Percentiles rank a stretch among this genome's conserved stretches.
Conservation (phyloP, 2,797 vertebrate species). For the Naso thynnoides region DNA sequence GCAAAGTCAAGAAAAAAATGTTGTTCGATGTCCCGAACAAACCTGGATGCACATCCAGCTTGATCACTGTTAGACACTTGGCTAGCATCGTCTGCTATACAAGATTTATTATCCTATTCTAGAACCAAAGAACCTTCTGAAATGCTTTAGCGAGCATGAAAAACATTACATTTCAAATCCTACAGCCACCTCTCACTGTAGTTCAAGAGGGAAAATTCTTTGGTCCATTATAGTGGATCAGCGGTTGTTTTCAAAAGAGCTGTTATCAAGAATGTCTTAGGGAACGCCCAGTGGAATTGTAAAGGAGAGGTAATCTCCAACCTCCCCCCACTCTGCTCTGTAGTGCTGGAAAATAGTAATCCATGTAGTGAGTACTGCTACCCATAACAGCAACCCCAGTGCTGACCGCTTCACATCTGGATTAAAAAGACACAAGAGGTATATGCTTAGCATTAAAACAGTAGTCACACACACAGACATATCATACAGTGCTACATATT, state of each 20-base stretch:
- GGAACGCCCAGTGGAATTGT: slow-evolving; percentile 93
- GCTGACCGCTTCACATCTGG: slow-evolving; percentile 93
- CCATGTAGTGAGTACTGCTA: slow-evolving; percentile 91
- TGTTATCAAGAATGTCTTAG: slow-evolving; percentile 66
- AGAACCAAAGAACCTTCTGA: slow-evolving; percentile 24
- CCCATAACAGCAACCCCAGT: slow-evolving; percentile 90
- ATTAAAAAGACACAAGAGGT: slow-evolving; percentile 24
- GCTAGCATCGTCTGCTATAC: slow-evolving; percentile 21
- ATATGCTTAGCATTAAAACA: slow-evolving; percentile 9
- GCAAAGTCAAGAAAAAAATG: slow-evolving; percentile 1
- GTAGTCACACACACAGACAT: not conserved
- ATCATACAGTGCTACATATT: not conserved
- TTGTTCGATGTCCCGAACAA: slow-evolving; percentile 23
- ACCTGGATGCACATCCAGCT: slow-evolving; percentile 17
- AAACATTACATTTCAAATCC: slow-evolving; percentile 1
- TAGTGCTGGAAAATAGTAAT: slow-evolving; percentile 92
- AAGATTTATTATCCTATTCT: slow-evolving; percentile 23
- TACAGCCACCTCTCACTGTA: slow-evolving; percentile 25
- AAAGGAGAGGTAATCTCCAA: slow-evolving; percentile 93
- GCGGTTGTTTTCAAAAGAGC: slow-evolving; percentile 34
- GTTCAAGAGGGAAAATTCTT: slow-evolving; percentile 33
- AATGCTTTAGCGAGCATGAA: slow-evolving; percentile 24
- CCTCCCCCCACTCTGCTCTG: slow-evolving; percentile 91
- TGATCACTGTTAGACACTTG: slow-evolving; percentile 1
- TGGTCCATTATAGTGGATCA: slow-evolving; percentile 54